Conservation (phyloP, 2,113 vertebrate genomes). For the Oophaga pumilio region DNA sequence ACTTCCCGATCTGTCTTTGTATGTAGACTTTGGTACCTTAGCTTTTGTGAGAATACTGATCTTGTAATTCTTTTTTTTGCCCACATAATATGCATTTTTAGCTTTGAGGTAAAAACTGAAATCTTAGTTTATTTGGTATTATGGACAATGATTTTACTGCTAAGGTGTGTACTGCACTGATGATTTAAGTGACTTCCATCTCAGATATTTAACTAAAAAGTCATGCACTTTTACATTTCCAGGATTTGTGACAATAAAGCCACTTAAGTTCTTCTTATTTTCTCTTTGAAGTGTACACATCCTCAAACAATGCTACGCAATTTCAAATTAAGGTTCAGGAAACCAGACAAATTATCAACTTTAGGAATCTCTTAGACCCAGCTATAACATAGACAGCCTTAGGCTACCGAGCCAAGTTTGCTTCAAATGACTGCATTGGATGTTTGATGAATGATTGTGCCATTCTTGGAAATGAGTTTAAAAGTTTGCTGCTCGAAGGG, state of each 20-base stretch:
- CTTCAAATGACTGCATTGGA: constrained; percentile 14
- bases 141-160: neutral
- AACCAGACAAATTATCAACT: constrained; percentile 43
- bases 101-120: neutral
- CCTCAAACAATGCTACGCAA: neutral
- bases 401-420: constrained; percentile 23
- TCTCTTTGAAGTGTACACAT: constrained; percentile 24
- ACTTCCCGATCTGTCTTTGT: neutral
- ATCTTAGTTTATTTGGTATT: neutral
- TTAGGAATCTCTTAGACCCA: constrained; percentile 33
- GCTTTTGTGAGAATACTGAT: neutral
- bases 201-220: neutral
- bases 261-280: neutral
- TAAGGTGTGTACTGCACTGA: neutral
- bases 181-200: neutral
- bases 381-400: constrained; percentile 24
- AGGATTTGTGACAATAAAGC: neutral
- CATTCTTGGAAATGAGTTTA: constrained; percentile 31
- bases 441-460: constrained; percentile 27
- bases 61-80: neutral
- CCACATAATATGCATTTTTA: neutral
- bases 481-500: neutral
- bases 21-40: neutral
- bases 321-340: constrained; percentile 40
- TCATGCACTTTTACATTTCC: neutral